Percentiles rank a stretch among this genome's conserved stretches.
phyloP scores from a whole-genome alignment of 1,140 invertebrate genomes.

The Colletes latitarsis region DNA sequence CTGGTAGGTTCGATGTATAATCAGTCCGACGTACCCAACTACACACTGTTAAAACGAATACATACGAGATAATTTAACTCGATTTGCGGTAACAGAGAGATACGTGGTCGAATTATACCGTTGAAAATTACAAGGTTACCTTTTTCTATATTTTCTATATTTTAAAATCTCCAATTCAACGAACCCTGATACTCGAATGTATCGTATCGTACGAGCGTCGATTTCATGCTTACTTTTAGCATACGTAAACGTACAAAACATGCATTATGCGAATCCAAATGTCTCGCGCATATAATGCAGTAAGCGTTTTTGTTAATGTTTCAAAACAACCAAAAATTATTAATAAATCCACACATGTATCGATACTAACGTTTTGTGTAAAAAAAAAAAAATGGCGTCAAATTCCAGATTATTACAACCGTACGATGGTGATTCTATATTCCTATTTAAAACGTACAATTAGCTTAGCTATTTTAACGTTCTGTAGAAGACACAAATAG shows the following conservation, averaged over 20 bases:
- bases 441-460: not conserved
- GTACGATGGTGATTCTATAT: not conserved
- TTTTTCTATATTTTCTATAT: not conserved
- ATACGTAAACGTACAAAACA: not conserved
- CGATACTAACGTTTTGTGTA: not conserved
- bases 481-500: constrained; percentile 5
- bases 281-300: not conserved
- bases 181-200: not conserved
- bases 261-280: not conserved
- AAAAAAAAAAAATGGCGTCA: not conserved
- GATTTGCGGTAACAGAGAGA: not conserved
- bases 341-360: not conserved
- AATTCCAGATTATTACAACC: not conserved
- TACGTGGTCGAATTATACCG: not conserved
- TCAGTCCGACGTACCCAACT: too few species aligned
- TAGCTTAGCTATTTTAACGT: not conserved
- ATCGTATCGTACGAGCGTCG: not conserved
- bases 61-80: not conserved
- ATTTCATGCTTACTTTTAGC: not conserved
- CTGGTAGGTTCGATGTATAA: too few species aligned
- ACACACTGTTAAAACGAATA: too few species aligned
- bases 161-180: not conserved
- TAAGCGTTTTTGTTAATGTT: not conserved
- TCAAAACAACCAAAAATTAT: not conserved
- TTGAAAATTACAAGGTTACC: not conserved